A percentile compares a stretch with the other conserved stretches of the same genome.
These are phyloP conservation scores for Coenobita brevimanus DNA, from an alignment of 1,140 invertebrate species.

Conservation along the genomic window DNA sequence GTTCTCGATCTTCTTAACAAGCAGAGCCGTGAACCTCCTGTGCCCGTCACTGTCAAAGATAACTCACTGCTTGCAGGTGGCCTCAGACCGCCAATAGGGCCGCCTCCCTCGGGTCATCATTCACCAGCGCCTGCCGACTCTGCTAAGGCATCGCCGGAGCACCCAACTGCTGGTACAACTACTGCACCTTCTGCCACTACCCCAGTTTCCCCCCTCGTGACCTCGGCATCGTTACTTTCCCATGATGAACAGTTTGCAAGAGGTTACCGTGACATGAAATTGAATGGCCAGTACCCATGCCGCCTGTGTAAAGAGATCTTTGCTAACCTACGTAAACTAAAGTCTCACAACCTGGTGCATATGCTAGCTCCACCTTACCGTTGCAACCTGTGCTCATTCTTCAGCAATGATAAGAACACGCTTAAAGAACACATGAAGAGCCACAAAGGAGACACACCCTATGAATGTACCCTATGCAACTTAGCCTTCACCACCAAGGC, in stretches of 20 bases:
- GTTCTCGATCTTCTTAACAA: slow-evolving; percentile 81
- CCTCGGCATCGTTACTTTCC: slow-evolving; percentile 43
- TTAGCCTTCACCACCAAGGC: slow-evolving; percentile 96
- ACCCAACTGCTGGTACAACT: slow-evolving; percentile 70
- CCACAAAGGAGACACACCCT: slow-evolving; percentile 95
- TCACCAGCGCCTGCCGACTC: slow-evolving; percentile 71
- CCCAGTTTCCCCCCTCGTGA: neutral
- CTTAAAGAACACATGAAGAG: slow-evolving; percentile 91
- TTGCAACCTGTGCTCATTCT: slow-evolving; percentile 94
- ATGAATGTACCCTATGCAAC: slow-evolving; percentile 93
- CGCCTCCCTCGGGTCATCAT: slow-evolving; percentile 39
- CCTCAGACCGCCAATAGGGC: slow-evolving; percentile 19
- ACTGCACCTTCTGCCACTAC: slow-evolving; percentile 9
- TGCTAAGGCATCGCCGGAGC: slow-evolving; percentile 70
- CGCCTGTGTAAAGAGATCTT: slow-evolving; percentile 88
- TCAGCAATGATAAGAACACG: slow-evolving; percentile 91
- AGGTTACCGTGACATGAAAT: slow-evolving; percentile 82
- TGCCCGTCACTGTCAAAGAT: slow-evolving; percentile 67
- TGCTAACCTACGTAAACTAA: slow-evolving; percentile 90
- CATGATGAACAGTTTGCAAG: slow-evolving; percentile 67
- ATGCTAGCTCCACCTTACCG: slow-evolving; percentile 79
- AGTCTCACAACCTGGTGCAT: slow-evolving; percentile 86
- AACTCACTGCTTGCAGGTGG: slow-evolving; percentile 41
- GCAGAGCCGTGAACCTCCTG: slow-evolving; percentile 68
- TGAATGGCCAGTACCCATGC: slow-evolving; percentile 91